Conservation (phyloP, 2,113 vertebrate genomes). For the Phasianus colchicus region DNA sequence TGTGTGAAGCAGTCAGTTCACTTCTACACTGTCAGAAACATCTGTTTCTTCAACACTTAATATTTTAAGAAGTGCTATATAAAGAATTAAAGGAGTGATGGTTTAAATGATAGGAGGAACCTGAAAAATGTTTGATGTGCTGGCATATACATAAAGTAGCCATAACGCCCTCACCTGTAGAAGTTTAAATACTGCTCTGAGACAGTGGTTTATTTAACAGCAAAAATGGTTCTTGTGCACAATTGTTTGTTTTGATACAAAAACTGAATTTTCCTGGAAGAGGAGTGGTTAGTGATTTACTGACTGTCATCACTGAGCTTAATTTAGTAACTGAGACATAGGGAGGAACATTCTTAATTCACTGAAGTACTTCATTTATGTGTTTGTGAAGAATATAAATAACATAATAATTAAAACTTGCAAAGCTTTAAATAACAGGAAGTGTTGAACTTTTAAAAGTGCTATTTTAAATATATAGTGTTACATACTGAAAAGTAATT, state of each 20-base stretch:
- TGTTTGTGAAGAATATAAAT: not conserved
- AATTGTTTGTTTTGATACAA: not conserved
- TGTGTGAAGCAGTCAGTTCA: not conserved
- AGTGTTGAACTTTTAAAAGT: not conserved
- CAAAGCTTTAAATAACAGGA: not conserved
- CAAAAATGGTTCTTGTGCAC: not conserved
- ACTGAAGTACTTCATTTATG: not conserved
- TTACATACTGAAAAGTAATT: not conserved
- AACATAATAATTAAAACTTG: not conserved
- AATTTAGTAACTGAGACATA: not conserved
- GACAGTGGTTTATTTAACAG: not conserved
- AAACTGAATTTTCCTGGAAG: not conserved
- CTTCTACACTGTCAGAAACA: not conserved
- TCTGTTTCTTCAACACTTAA: not conserved
- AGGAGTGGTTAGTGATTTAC: not conserved
- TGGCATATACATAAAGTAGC: not conserved
- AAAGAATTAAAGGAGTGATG: not conserved
- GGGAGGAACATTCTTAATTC: not conserved
- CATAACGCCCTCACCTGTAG: not conserved
- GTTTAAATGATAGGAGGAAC: not conserved
- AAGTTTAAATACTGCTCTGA: not conserved
- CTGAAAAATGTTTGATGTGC: not conserved
- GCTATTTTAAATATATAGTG: not conserved
- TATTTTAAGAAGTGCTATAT: not conserved
- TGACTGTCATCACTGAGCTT: not conserved